Evolutionary conservation across 2,888 invertebrate species (phyloP).

Genomic region (Masnerella sp.): DNA sequence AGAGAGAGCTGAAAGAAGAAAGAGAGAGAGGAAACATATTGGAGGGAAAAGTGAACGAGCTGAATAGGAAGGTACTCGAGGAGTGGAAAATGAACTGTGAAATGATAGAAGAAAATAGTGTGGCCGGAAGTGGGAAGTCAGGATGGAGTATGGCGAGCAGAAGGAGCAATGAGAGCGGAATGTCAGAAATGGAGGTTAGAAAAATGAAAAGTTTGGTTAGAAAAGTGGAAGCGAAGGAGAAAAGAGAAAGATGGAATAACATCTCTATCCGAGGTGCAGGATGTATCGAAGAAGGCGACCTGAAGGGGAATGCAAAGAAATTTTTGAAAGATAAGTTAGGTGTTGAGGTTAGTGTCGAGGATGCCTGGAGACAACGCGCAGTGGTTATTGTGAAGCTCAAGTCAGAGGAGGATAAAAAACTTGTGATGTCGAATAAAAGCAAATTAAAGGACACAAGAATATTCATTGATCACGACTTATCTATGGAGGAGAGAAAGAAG

Average conservation of each 20-base stretch:
- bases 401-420: not conserved
- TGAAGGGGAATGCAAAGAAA: not conserved
- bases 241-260: conserved; percentile 7
- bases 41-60: too few relatives aligned
- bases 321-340: conserved; percentile 7
- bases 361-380: conserved; percentile 1
- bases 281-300: not conserved
- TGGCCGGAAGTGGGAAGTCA: not conserved
- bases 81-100: not conserved
- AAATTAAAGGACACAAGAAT: conserved; percentile 15
- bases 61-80: not conserved
- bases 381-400: not conserved
- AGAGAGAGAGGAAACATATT: not conserved
- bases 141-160: not conserved
- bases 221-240: not conserved
- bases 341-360: not conserved
- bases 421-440: conserved; percentile 1
- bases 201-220: conserved; percentile 3
- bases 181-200: conserved; percentile 1
- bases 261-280: not conserved
- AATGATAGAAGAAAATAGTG: not conserved
- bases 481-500: conserved; percentile 25
- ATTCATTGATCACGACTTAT: conserved; percentile 15
- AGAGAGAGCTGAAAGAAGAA: not conserved
- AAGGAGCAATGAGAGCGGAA: not conserved